phyloP scores from a whole-genome alignment of 2,888 invertebrate genomes.

The Eupithecia insigniata region DNA sequence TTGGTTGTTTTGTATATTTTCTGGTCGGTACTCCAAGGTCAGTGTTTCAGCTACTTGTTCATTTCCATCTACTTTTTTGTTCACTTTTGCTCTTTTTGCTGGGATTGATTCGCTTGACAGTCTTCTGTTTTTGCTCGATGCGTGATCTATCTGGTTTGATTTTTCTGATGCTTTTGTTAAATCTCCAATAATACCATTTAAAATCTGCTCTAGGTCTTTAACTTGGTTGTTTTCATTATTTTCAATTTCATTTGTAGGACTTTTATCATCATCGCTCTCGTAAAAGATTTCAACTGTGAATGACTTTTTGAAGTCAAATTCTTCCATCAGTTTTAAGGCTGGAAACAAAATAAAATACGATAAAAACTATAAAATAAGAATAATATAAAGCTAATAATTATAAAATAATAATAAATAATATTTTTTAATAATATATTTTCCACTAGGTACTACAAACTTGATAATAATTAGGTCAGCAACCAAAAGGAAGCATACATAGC shows the following conservation, averaged over 20 bases:
- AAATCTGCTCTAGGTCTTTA: background rate
- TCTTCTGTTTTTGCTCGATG: background rate
- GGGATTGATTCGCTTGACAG: background rate
- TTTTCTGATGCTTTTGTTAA: background rate
- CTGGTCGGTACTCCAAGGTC: background rate
- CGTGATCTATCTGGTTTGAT: background rate
- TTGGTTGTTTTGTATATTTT: background rate
- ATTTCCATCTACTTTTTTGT: background rate
- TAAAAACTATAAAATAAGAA: background rate
- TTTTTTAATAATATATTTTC: background rate
- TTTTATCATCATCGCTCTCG: conserved; percentile 8
- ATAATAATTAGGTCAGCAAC: too few relatives aligned
- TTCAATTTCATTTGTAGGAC: background rate
- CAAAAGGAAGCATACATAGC: too few relatives aligned
- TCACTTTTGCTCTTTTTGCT: background rate
- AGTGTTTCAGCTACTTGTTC: background rate
- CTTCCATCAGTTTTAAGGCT: background rate
- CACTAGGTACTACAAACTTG: too few relatives aligned
- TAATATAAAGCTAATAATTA: too few relatives aligned
- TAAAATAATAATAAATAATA: too few relatives aligned
- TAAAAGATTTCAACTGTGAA: background rate
- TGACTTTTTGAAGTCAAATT: background rate
- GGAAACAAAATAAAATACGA: background rate
- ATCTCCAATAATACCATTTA: background rate
- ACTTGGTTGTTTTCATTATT: background rate